A percentile compares a stretch with the other conserved stretches of the same genome.
phyloP scores from a whole-genome alignment of 2,113 vertebrate genomes.

The Numenius arquata region DNA sequence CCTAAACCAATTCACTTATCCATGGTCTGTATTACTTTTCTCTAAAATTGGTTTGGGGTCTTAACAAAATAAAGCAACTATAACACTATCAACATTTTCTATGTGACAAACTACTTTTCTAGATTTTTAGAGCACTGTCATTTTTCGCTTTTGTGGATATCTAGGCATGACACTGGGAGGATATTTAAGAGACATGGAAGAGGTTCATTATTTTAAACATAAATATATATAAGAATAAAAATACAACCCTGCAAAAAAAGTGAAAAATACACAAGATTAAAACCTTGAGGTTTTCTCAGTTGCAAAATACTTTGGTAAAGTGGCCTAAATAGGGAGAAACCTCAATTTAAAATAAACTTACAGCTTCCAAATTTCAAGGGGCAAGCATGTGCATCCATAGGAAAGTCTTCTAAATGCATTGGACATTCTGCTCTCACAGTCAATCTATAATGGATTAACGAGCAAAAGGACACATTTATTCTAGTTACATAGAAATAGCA shows the following conservation, averaged over 20 bases:
- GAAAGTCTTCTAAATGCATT: conserved; percentile 98
- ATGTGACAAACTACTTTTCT: neutral
- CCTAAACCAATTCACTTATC: neutral
- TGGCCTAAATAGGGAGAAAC: conserved; percentile 1
- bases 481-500: conserved; percentile 35
- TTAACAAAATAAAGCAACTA: neutral
- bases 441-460: conserved; percentile 79
- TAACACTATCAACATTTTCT: neutral
- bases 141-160: neutral
- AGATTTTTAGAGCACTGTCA: neutral
- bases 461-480: conserved; percentile 55
- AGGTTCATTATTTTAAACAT: neutral
- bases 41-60: neutral
- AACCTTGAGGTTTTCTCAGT: conserved; percentile 3
- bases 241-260: neutral
- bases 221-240: neutral
- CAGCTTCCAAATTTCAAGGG: conserved; percentile 98
- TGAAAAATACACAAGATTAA: neutral
- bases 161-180: neutral
- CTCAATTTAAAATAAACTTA: conserved; percentile 79
- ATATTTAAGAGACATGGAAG: neutral
- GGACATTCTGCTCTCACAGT: conserved; percentile 97
- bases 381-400: conserved; percentile 96
- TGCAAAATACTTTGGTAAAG: neutral
- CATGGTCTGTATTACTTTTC: neutral